Evolutionary conservation across 2,797 vertebrate genomes (phyloP), one percentile per base, ranked within the genome.

Genomic region (Eurystomus glaucurus): DNA sequence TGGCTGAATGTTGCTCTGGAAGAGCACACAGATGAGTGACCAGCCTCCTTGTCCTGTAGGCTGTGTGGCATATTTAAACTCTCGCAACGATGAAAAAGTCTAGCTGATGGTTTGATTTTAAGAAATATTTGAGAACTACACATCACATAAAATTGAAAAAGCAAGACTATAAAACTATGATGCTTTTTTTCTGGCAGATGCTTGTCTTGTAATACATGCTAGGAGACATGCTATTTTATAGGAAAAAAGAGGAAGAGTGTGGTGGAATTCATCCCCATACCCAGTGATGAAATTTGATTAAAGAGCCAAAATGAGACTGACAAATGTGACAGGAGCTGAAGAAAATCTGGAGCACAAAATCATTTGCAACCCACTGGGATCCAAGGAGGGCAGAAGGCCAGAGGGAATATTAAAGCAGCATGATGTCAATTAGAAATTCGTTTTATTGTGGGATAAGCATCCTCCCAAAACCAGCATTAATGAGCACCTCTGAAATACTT

Each of bases 381-480:
- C 51, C 61, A 85, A 83, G 78, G 79, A 90, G 84, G 64, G 68
- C 78, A 89, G 91, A 95, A 87, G 84, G 86, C 92, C 92, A 83
- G 91, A 83, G 86, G 88, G 78, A 75, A 80, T 93, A 90, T 95
- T 91, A 93, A 89, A 91, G 21, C 95, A 83, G 71, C 75, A 77
- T 64, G 97, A 52, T 85, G 68, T 80, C 87, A 93, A 95, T 93
- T 94, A 93, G 64, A 93, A 96, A 96, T 64, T 83, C 29, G 31
- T 70, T 96, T 89, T 94, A 71, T 70, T 88, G 68, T 83, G 39
- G 60, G 75, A 94, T 93, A 85, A 74, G 13, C 64, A 93, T 91
- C 62, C 31, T 89, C 93, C 43, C 35, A 91, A 95, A 91, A 17
- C 29, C 33, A 55, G 13, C 80, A 74, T 82, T 93, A 94, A 91